phyloP scores from a whole-genome alignment of 2,797 vertebrate species.

The Pelochelys cantorii region DNA sequence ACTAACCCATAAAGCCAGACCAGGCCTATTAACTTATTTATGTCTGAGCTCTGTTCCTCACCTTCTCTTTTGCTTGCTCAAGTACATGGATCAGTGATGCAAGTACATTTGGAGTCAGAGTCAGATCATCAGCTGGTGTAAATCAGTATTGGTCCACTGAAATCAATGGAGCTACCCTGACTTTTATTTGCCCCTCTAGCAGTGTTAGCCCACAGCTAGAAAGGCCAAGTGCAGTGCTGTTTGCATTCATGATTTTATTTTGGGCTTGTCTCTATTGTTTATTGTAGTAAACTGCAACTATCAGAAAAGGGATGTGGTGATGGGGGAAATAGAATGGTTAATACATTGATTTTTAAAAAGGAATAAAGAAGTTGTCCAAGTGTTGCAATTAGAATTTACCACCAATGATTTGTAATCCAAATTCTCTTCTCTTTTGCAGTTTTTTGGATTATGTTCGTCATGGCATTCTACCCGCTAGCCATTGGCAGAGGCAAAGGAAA shows the following conservation, averaged over 20 bases:
- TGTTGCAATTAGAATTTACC: background rate
- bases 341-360: background rate
- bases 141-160: background rate
- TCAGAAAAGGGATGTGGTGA: background rate
- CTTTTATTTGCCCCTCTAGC: background rate
- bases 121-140: background rate
- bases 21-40: background rate
- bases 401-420: background rate
- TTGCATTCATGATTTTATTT: background rate
- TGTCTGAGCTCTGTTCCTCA: background rate
- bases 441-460: rapidly evolving
- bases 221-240: background rate
- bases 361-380: background rate
- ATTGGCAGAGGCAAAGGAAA: background rate
- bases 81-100: background rate
- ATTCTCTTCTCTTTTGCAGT: background rate
- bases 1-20: background rate
- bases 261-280: background rate
- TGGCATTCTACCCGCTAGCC: background rate
- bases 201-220: background rate
- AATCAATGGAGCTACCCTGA: background rate
- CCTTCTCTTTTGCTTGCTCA: background rate
- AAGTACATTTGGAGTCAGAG: background rate
- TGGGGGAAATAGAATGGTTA: background rate
- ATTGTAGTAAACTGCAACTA: background rate